phyloP scores from a whole-genome alignment of 2,888 invertebrate genomes.

The Andrena minutula region DNA sequence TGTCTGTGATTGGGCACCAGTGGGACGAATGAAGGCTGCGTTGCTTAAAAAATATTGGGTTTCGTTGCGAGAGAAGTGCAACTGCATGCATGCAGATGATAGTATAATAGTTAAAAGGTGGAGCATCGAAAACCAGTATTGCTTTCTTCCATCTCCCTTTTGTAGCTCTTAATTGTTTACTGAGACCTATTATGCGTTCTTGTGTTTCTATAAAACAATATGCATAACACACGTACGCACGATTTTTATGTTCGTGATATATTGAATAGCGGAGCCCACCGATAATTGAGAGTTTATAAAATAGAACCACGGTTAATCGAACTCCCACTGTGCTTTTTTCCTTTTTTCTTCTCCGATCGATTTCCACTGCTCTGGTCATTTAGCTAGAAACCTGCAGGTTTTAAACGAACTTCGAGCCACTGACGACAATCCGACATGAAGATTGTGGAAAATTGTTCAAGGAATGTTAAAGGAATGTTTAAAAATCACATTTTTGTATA shows the following conservation, averaged over 20 bases:
- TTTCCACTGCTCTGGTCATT: not conserved
- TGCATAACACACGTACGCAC: not conserved
- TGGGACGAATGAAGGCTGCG: not conserved
- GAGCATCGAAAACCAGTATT: not conserved
- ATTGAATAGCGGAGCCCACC: not conserved
- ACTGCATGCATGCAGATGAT: not conserved
- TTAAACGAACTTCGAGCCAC: no score
- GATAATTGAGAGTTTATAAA: constrained; percentile 7
- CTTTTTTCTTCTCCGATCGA: not conserved
- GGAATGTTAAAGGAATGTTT: no score
- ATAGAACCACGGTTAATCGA: not conserved
- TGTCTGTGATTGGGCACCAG: not conserved
- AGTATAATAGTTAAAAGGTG: not conserved
- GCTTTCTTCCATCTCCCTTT: not conserved
- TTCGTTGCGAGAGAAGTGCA: not conserved
- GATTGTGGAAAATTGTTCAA: no score
- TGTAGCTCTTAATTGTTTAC: not conserved
- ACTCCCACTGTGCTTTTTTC: not conserved
- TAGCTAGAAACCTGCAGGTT: not conserved
- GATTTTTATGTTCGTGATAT: not conserved
- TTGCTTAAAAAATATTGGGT: not conserved
- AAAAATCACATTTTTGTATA: no score
- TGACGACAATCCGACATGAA: no score
- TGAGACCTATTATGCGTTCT: not conserved
- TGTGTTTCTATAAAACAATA: not conserved